phyloP scores from a whole-genome alignment of 2,113 vertebrate species.

The Hystrix cristata region DNA sequence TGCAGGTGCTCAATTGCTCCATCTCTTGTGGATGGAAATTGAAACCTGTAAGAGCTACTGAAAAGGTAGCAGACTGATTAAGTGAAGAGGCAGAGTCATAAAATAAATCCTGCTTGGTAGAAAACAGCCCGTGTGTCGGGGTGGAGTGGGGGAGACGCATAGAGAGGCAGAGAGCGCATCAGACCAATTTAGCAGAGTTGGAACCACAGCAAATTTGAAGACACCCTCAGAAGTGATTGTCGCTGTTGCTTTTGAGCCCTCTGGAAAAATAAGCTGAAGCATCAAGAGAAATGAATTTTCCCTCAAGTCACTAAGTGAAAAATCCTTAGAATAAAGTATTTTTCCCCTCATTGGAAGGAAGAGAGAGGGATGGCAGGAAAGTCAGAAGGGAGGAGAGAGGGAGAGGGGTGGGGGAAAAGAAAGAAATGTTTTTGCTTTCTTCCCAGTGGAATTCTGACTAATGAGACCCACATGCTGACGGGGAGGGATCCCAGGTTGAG shows the following conservation, averaged over 20 bases:
- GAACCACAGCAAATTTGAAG: conserved; percentile 67
- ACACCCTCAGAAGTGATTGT: conserved; percentile 67
- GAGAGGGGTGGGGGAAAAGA: neutral
- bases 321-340: neutral
- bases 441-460: conserved; percentile 75
- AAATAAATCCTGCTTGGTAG: conserved; percentile 5
- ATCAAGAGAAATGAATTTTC: conserved; percentile 76
- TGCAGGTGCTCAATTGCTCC: no score
- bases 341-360: neutral
- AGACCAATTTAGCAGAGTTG: conserved; percentile 52
- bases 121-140: conserved; percentile 49
- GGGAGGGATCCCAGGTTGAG: conserved; percentile 23
- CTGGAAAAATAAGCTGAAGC: conserved; percentile 66
- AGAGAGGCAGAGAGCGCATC: conserved; percentile 30
- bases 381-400: neutral
- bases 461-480: conserved; percentile 46
- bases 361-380: neutral
- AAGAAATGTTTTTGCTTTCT: conserved; percentile 47
- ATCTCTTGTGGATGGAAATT: neutral
- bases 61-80: conserved; percentile 52
- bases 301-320: conserved; percentile 65
- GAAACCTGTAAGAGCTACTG: neutral
- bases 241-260: conserved; percentile 59
- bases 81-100: conserved; percentile 29
- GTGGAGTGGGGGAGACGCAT: neutral